Base-by-base conservation (phyloP, 2,888 invertebrate species). In the Sesia bembeciformis region DNA sequence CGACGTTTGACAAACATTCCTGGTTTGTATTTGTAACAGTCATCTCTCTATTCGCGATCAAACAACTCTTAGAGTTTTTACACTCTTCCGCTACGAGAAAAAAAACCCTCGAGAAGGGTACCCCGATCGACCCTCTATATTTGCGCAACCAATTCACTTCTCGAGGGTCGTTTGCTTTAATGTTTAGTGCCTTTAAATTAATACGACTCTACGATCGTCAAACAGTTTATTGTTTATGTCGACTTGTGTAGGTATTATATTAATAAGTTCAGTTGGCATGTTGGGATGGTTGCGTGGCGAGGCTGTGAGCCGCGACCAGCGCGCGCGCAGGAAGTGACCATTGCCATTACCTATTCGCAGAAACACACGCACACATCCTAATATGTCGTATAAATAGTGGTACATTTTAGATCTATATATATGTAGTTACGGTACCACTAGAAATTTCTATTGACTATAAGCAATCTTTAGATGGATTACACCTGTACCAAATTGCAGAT, bases 101-200 rank as follows among this genome's bases (percentile, higher is more conserved):
- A n/a, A 23, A 23, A 23, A 46, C 46, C 46, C 23, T 46, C 46
- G 23, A 23, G 23, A 23, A 23, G 23, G 23, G 23, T 23, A 23
- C 46, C n/a, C 46, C 46, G 46, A 46, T 46, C 46, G 8, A 23
- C 23, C 39, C 23, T 38, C 6, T 51, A 56, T 74, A 65, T 78
- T 75, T 74, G 73, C 76, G 68, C 71, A 70, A 70, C 57, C 69
- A 67, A 74, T 72, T 68, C 64, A 66, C 67, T 60, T 61, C 59
- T 65, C 63, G 64, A 56, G 61, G 59, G 64, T 56, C 62, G 79
- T 76, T 77, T 81, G 75, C 68, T 23, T 68, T 66, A 60, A 62
- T 59, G 61, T 66, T 81, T 79, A 79, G 76, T 65, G 69, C 63
- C 61, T 62, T 69, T 76, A 78, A 79, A 80, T 79, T 75, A 76